Evolutionary conservation across 1,140 invertebrate genomes (phyloP), one percentile per base, ranked within the genome.

Genomic region (Orius laevigatus): DNA sequence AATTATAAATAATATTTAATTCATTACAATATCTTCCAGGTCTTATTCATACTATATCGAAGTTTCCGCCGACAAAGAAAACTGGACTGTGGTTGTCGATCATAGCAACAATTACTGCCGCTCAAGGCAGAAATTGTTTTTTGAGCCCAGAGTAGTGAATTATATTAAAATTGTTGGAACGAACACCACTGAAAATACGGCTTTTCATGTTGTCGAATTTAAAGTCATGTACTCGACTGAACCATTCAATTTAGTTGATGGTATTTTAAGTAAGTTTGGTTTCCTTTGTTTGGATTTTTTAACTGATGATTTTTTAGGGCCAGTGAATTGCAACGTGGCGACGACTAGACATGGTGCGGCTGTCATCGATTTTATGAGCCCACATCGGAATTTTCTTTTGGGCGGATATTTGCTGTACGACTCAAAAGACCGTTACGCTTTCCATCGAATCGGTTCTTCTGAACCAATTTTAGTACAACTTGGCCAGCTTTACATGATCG

Each of bases 341-440:
- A 90, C 89, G 2, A 76, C 90, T 46, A 73, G 79, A 44, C 73
- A 79, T 55, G 86, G 83, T 66, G 93, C 94, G 5, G 79, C 78
- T 60, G 94, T 98, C 41, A 83, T 90, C 14, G 94, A 98, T 70
- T 95, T 95, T 38, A 58, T 72, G 46, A 90, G 90, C 60, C 75
- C 90, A 42, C 83, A 81, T 42, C 72, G 92, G 44, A 94, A 98
- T 72, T 83, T 89, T n/a, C 70, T 98, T 6, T 74, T 98, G 48
- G 96, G 98, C 73, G 93, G 92, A 2, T 87, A 98, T 59, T 88
- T 75, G 20, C 81, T 86, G 63, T 98, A 98, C 67, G 91, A 98
- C 70, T 98, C 93, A 93, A 93, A 98, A 65, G 87, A 81, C 53
- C 91, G 95, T 41, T 98, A 98, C 65, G 98, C 93, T 2, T 98